Evolutionary conservation across 2,797 vertebrate genomes (phyloP), one percentile per base, ranked within the genome.

Genomic region (Synaphobranchus kaupii): DNA sequence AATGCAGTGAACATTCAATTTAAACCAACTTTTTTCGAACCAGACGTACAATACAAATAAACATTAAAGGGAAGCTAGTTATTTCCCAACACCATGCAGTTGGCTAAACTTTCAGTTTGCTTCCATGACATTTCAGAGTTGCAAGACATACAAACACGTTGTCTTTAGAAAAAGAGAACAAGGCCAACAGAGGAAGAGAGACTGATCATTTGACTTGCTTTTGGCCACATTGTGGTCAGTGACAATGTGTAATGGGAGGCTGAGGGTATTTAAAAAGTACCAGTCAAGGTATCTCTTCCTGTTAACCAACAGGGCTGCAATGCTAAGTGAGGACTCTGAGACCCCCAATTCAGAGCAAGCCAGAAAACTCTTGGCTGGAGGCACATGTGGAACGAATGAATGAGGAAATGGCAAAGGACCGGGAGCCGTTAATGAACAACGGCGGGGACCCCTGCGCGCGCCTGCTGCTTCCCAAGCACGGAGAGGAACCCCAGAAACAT

Each of bases 301-400:
- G 83, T 84, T 84, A 84, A 20, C 56, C 54, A 6, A 60, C 54
- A 47, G 83, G 28, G 83, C 68, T 78, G 83, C 52, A 54, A 85
- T 88, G 56, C 73, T 81, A 85, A 84, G 31, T 85, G 34, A 31
- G 71, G 73, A 63, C 76, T 85, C 52, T 31, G 85, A 50, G 86
- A 81, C 44, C 56, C 52, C 39, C 73, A 28, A 52, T 68, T 78
- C 48, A 71, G 54, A n/a, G 81, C 50, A 76, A 88, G 83, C 81
- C 87, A 73, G 84, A 87, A 76, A 85, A 71, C 66, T 80, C 56
- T 88, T 84, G 86, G 87, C 80, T 87, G 47, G 48, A 66, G 52
- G 15, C 84, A 54, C 73, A 68, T 87, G 82, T 89, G 88, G 80
- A 81, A 83, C 85, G 88, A 88, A 80, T 84, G 84, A 87, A 83